Evolutionary conservation across 2,888 invertebrate species (phyloP), one percentile per base, ranked within the genome.

Genomic region (Maniola hyperantus): DNA sequence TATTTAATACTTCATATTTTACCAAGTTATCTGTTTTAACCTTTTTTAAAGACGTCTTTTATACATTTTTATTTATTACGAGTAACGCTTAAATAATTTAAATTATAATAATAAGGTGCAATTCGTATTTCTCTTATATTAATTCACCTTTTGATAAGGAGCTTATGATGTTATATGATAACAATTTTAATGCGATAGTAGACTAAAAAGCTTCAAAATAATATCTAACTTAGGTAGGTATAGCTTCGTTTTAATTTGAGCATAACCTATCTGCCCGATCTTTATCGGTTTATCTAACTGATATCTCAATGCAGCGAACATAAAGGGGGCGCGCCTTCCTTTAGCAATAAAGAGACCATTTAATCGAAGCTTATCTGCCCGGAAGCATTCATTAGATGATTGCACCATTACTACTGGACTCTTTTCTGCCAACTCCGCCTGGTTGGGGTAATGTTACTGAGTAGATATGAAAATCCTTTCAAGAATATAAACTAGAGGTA

Each of bases 381-480:
- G 87, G 89, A 89, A 91, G 92, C 90, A 89, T 90, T 93, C 92
- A 93, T 93, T 93, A 93, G 92, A 92, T 92, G 92, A 93, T 93
- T 93, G 92, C 90, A 78, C 88, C 84, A 83, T 90, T 91, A 88
- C 91, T 86, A 85, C 83, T 85, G 85, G 87, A 89, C 87, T 87
- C 83, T 83, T 85, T 79, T 81, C 76, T 76, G 77, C 81, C 77
- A 78, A 76, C 81, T 79, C 80, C 82, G 76, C 83, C 84, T 79
- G 76, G 74, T 78, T 78, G 44, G 66, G 53, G 62, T 64, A 51
- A 58, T 71, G 67, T 68, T 67, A 69, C 67, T 57, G 65, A 63
- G 55, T 42, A 51, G 48, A 54, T 69, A 65, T 65, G 58, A 62
- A 68, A 65, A 64, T 67, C 60, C 54, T 60, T 67, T 67, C 50